Percentiles rank a stretch among this genome's conserved stretches.
These are phyloP conservation scores for Vulpes lagopus DNA, from an alignment of 2,113 vertebrate species.

Conservation along the genomic window DNA sequence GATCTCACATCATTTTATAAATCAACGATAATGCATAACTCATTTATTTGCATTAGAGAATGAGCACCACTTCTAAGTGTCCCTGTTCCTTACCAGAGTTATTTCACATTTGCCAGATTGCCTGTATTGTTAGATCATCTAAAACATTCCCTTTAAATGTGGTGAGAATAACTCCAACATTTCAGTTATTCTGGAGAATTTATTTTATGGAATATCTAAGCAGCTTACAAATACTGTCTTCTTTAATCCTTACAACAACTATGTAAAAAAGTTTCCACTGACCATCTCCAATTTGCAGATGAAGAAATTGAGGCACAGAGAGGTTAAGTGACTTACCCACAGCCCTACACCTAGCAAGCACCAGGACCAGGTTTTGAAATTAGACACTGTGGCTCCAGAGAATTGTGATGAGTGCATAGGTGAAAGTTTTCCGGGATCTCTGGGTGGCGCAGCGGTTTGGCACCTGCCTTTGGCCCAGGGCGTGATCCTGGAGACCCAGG, in stretches of 20 bases:
- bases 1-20: constrained; percentile 15
- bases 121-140: not conserved
- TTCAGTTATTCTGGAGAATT: constrained; percentile 40
- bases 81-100: not conserved
- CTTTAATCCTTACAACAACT: not conserved
- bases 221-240: not conserved
- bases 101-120: not conserved
- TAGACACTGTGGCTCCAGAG: not conserved
- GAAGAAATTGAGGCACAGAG: not conserved
- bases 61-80: not conserved
- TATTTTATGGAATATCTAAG: constrained; percentile 6
- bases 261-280: not conserved
- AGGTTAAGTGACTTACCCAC: not conserved
- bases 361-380: not conserved
- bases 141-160: constrained; percentile 43
- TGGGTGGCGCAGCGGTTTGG: too few species aligned
- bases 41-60: constrained; percentile 18
- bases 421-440: not conserved
- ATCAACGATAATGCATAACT: not conserved
- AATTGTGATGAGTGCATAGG: too few species aligned
- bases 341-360: not conserved
- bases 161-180: not conserved
- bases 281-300: not conserved
- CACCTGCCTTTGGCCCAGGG: too few species aligned
- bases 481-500: too few species aligned